phyloP scores from a whole-genome alignment of 1,140 invertebrate species.

The Venturia canescens region DNA sequence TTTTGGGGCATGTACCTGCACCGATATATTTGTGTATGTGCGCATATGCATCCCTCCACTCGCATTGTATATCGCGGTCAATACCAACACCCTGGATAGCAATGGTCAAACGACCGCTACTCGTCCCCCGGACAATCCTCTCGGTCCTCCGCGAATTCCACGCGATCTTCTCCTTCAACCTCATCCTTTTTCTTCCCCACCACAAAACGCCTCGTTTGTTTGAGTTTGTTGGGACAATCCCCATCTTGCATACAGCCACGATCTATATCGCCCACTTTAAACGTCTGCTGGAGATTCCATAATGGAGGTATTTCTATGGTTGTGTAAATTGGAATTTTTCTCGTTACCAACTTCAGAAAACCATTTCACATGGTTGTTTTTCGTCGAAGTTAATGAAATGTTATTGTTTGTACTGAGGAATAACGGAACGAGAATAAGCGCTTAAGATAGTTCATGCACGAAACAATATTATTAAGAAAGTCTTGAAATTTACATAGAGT shows the following conservation, averaged over 20 bases:
- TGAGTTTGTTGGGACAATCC: background rate
- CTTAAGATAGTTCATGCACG: too few relatives aligned
- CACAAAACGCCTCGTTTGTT: background rate
- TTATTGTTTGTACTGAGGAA: background rate
- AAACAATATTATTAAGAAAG: too few relatives aligned
- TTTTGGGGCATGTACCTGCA: background rate
- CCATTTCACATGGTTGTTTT: background rate
- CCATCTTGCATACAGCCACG: background rate
- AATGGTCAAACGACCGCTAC: slow-evolving; percentile 8
- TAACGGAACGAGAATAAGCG: too few relatives aligned
- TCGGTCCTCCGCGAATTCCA: slow-evolving; percentile 19
- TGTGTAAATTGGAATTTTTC: too few relatives aligned
- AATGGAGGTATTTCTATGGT: background rate
- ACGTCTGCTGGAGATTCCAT: slow-evolving; percentile 5
- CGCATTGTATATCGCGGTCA: slow-evolving; percentile 26
- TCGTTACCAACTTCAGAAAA: background rate
- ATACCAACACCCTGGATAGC: background rate
- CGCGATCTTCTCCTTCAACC: background rate
- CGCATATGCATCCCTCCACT: background rate
- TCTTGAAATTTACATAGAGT: too few relatives aligned
- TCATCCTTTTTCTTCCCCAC: slow-evolving; percentile 14
- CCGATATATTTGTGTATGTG: background rate
- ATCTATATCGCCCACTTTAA: background rate
- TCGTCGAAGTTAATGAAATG: background rate
- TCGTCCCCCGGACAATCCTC: background rate